phyloP scores from a whole-genome alignment of 2,113 vertebrate genomes.

The Vidua chalybeata region DNA sequence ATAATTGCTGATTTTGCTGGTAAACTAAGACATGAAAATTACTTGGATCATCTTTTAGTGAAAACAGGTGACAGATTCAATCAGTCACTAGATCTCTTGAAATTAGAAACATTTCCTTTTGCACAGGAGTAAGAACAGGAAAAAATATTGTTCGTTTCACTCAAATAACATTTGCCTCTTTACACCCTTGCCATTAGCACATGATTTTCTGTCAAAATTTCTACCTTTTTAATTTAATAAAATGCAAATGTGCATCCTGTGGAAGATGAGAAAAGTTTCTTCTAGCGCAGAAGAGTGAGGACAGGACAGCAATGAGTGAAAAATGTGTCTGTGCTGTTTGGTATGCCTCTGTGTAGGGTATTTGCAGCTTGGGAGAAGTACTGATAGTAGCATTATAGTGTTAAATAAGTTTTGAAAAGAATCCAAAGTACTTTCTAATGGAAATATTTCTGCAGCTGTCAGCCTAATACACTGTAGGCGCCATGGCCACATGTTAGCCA shows the following conservation, averaged over 20 bases:
- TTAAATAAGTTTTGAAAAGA: neutral
- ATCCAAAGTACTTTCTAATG: neutral
- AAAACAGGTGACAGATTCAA: neutral
- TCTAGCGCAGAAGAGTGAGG: neutral
- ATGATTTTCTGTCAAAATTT: neutral
- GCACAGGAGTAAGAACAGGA: neutral
- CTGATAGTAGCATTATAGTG: neutral
- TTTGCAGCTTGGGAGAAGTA: neutral
- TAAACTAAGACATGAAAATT: neutral
- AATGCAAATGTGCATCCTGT: neutral
- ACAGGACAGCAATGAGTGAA: neutral
- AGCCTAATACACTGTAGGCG: neutral
- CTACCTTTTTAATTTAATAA: neutral
- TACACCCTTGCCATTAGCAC: neutral
- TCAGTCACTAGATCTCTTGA: neutral
- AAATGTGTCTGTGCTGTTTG: accelerated
- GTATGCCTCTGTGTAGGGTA: neutral
- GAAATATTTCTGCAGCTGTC: neutral
- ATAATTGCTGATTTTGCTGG: neutral
- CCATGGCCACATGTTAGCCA: neutral
- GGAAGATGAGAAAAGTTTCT: neutral
- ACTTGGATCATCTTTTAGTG: neutral
- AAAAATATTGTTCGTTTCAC: neutral
- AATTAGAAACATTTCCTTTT: neutral
- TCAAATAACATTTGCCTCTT: neutral